Conservation (phyloP, 2,113 vertebrate genomes). For the Sinocyclocheilus rhinocerous region DNA sequence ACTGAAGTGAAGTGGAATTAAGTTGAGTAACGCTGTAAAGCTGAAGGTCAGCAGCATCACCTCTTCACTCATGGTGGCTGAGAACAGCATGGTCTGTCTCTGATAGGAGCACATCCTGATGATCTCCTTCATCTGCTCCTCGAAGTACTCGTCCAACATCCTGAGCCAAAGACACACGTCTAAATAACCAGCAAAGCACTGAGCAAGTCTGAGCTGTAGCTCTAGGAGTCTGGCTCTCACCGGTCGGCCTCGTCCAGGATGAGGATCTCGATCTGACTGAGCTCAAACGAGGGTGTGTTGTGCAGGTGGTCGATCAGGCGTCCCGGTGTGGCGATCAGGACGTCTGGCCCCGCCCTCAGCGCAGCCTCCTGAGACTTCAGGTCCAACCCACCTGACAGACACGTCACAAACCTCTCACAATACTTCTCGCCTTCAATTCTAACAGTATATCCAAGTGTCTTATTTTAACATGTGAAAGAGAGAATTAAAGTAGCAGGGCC, state of each 20-base stretch:
- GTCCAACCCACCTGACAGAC: conserved; percentile 86
- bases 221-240: conserved; percentile 61
- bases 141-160: conserved; percentile 98
- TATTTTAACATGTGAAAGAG: background rate
- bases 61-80: conserved; percentile 97
- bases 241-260: conserved; percentile 96
- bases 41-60: conserved; percentile 66
- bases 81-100: conserved; percentile 96
- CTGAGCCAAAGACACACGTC: conserved; percentile 65
- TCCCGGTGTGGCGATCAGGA: conserved; percentile 94
- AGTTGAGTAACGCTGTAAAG: background rate
- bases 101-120: conserved; percentile 91
- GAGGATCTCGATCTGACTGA: conserved; percentile 91
- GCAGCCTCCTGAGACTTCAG: conserved; percentile 94
- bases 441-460: background rate
- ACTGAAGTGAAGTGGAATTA: background rate
- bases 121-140: conserved; percentile 99
- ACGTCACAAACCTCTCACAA: background rate
- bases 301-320: conserved; percentile 96
- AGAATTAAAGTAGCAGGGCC: background rate
- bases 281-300: conserved; percentile 95
- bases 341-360: conserved; percentile 86
- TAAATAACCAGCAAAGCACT: background rate
- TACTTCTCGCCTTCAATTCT: background rate
- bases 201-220: background rate